Evolutionary conservation across 2,797 vertebrate genomes (phyloP).

Genomic region (Acanthis flammea): DNA sequence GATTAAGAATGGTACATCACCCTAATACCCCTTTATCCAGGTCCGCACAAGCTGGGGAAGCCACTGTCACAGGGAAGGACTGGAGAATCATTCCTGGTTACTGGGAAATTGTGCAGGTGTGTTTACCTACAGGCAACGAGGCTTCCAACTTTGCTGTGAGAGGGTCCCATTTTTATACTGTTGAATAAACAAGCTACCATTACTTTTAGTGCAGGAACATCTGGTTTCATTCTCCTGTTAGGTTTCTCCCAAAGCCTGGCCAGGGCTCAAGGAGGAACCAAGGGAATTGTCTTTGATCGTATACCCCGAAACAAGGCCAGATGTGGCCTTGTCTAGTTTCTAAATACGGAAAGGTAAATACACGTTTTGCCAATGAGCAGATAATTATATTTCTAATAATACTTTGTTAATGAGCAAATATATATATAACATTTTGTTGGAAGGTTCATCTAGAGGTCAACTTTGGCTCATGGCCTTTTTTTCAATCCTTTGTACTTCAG

Average conservation of each 20-base stretch:
- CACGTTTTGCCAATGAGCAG: not conserved
- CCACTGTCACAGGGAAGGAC: not conserved
- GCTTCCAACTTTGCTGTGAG: not conserved
- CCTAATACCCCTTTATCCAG: not conserved
- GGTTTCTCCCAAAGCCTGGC: not conserved
- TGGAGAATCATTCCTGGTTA: not conserved
- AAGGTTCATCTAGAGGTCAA: not conserved
- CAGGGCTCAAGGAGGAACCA: not conserved
- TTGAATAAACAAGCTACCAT: not conserved
- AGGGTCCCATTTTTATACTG: not conserved
- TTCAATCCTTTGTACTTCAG: not conserved
- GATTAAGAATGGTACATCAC: no score
- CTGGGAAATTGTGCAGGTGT: not conserved
- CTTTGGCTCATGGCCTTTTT: not conserved
- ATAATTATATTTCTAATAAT: not conserved
- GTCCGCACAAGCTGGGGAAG: not conserved
- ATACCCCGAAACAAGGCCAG: not conserved
- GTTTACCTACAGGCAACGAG: not conserved
- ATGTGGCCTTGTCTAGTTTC: not conserved
- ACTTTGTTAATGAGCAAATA: not conserved
- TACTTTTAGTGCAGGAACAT: not conserved
- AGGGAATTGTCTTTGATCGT: not conserved
- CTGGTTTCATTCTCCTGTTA: not conserved
- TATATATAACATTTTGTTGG: not conserved
- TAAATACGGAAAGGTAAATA: not conserved